Percentiles rank a stretch among this genome's conserved stretches.
Evolutionary conservation across 1,140 invertebrate species (phyloP).

Genomic region (Sarcophaga peregrina): DNA sequence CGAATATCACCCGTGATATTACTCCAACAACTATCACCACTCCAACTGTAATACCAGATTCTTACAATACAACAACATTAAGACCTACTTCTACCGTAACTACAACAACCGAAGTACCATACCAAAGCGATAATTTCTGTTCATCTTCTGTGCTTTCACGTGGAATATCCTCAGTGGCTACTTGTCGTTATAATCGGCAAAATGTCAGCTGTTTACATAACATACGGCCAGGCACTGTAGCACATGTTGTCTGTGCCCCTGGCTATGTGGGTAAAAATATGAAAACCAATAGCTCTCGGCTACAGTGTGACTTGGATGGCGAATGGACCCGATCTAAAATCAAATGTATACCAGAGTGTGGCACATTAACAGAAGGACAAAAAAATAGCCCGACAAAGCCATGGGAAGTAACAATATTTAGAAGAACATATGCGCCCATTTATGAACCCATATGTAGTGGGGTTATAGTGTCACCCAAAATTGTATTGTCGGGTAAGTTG

Average conservation of each 20-base stretch:
- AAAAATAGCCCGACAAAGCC: slow-evolving; percentile 16
- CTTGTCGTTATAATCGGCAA: slow-evolving; percentile 45
- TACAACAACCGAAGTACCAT: neutral
- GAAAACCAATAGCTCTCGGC: neutral
- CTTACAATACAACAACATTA: neutral
- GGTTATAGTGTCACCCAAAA: slow-evolving; percentile 58
- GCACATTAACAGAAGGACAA: slow-evolving; percentile 29
- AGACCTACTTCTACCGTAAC: neutral
- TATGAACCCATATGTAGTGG: slow-evolving; percentile 68
- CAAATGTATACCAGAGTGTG: slow-evolving; percentile 54
- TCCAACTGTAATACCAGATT: neutral
- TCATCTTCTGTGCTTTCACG: slow-evolving; percentile 46
- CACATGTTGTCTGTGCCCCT: slow-evolving; percentile 46
- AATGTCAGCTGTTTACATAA: slow-evolving; percentile 42
- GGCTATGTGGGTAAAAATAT: slow-evolving; percentile 13
- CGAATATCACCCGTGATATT: neutral
- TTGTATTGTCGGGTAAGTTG: slow-evolving; percentile 51
- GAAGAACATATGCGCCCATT: neutral
- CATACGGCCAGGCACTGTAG: slow-evolving; percentile 39
- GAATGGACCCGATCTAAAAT: slow-evolving; percentile 31
- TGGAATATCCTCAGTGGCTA: slow-evolving; percentile 47
- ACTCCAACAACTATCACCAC: neutral
- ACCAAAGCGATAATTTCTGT: slow-evolving; percentile 26
- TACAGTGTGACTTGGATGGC: slow-evolving; percentile 12
- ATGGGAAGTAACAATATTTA: slow-evolving; percentile 50